Evolutionary conservation across 2,888 invertebrate genomes (phyloP).

Genomic region (Proisotoma minuta): DNA sequence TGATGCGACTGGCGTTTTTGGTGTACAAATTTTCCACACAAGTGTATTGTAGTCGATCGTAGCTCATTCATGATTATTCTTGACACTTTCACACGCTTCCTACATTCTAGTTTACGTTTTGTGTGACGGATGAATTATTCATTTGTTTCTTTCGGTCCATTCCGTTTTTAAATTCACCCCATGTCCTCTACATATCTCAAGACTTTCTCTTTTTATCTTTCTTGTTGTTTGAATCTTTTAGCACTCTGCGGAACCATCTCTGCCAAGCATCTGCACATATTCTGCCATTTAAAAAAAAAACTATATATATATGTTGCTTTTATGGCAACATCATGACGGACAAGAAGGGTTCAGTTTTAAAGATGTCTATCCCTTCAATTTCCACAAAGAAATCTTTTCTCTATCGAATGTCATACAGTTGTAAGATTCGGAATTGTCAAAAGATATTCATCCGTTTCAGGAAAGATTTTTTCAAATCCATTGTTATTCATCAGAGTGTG

Average conservation of each 20-base stretch:
- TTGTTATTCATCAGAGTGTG: background rate
- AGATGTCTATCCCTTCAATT: slow-evolving; percentile 3
- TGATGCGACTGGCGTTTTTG: too few relatives aligned
- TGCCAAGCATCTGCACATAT: background rate
- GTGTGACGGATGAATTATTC: slow-evolving; percentile 37
- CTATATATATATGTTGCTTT: background rate
- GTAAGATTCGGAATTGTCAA: too few relatives aligned
- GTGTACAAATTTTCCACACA: too few relatives aligned
- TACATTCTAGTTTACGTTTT: slow-evolving; percentile 20
- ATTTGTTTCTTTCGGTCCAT: slow-evolving; percentile 25
- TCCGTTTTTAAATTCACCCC: slow-evolving; percentile 32
- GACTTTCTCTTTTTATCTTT: slow-evolving; percentile 1
- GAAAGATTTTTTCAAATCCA: too few relatives aligned
- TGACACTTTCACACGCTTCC: slow-evolving; percentile 24
- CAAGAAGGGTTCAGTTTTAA: background rate
- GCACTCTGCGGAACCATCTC: background rate
- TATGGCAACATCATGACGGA: slow-evolving; percentile 1
- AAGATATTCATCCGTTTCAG: too few relatives aligned
- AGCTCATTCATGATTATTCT: slow-evolving; percentile 13
- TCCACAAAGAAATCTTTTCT: background rate
- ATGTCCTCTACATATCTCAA: slow-evolving; percentile 22
- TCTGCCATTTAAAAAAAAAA: background rate
- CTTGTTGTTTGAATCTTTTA: slow-evolving; percentile 9
- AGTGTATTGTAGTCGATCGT: too few relatives aligned
- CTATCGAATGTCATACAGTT: too few relatives aligned